phyloP scores from a whole-genome alignment of 2,888 invertebrate genomes.

The Volucella zonaria region DNA sequence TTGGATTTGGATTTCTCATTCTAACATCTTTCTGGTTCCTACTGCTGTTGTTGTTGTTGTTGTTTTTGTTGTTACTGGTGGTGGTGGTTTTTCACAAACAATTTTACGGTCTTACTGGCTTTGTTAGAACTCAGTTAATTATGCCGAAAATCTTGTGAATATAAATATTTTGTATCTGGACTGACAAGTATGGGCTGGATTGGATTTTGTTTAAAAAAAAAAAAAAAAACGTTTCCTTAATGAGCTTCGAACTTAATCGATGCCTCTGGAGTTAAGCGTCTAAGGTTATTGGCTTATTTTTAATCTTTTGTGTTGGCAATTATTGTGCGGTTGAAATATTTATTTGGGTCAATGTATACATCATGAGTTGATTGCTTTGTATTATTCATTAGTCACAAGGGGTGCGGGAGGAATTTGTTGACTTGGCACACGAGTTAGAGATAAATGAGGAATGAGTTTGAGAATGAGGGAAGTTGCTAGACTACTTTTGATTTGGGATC shows the following conservation, averaged over 20 bases:
- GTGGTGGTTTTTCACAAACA: conserved; percentile 44
- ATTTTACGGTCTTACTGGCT: conserved; percentile 45
- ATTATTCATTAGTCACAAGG: not conserved
- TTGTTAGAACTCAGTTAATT: conserved; percentile 32
- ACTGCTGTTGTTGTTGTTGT: conserved; percentile 7
- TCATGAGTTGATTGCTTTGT: conserved; percentile 31
- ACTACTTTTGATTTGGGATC: no score
- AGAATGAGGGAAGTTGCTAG: no score
- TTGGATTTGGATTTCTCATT: conserved; percentile 1
- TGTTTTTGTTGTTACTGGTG: conserved; percentile 13
- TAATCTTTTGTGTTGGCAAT: conserved; percentile 19
- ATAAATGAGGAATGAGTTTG: no score
- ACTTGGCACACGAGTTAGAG: not conserved
- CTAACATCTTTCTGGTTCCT: conserved; percentile 24
- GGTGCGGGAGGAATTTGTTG: not conserved
- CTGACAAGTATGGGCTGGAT: conserved; percentile 22
- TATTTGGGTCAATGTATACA: conserved; percentile 66
- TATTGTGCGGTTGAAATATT: conserved; percentile 47
- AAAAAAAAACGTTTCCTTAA: conserved; percentile 58
- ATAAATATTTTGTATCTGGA: conserved; percentile 34
- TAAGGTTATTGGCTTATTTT: conserved; percentile 64
- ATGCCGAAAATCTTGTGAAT: conserved; percentile 47
- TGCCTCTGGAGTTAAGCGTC: not conserved
- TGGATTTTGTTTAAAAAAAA: conserved; percentile 41
- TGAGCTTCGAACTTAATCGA: conserved; percentile 34